Evolutionary conservation across 2,797 vertebrate species (phyloP).

Genomic region (Enteromius afrohamiltoni): DNA sequence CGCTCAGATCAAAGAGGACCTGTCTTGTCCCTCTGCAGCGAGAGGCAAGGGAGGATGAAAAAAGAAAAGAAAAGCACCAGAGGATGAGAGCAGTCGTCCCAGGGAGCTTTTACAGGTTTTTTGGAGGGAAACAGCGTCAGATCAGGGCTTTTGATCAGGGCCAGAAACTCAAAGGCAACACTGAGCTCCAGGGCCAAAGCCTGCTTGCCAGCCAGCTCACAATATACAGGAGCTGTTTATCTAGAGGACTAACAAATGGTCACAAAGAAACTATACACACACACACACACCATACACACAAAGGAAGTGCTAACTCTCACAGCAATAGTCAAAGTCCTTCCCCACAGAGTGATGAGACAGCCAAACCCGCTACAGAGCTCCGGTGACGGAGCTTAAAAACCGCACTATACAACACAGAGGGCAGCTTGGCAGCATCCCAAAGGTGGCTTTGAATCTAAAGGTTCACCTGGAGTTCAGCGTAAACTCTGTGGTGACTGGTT

Average conservation of each 20-base stretch:
- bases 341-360: conserved; percentile 30
- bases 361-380: conserved; percentile 26
- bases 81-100: conserved; percentile 77
- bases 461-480: conserved; percentile 48
- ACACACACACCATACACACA: conserved; percentile 23
- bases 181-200: conserved; percentile 71
- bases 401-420: conserved; percentile 11
- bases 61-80: conserved; percentile 62
- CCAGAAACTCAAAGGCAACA: conserved; percentile 76
- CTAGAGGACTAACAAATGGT: conserved; percentile 75
- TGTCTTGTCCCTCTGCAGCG: conserved; percentile 81
- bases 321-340: conserved; percentile 41
- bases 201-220: conserved; percentile 72
- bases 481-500: conserved; percentile 29
- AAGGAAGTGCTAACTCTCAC: conserved; percentile 25
- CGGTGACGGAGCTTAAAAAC: conserved; percentile 29
- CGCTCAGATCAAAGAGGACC: conserved; percentile 90
- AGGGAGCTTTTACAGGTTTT: conserved; percentile 78
- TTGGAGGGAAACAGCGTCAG: conserved; percentile 66
- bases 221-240: conserved; percentile 77
- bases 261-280: conserved; percentile 39
- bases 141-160: conserved; percentile 76
- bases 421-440: neutral
- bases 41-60: conserved; percentile 63
- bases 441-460: conserved; percentile 43